Evolutionary conservation across 2,888 invertebrate species (phyloP), one percentile per base, ranked within the genome.

Genomic region (Clostera curtula): DNA sequence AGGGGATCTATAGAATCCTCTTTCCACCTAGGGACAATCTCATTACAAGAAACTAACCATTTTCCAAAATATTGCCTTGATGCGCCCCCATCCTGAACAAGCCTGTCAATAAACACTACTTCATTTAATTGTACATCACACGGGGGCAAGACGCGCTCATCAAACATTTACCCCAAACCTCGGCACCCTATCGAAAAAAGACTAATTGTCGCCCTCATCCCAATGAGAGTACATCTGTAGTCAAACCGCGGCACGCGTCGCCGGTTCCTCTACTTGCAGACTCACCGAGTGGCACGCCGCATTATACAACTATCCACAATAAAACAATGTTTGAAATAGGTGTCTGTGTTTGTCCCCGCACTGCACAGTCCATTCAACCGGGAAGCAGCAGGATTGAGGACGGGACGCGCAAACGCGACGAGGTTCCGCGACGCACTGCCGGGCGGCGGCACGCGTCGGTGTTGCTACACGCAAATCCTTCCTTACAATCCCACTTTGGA

Each of bases 381-480:
- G 40, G 36, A 33, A 29, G 34, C 25, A 12, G 11, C 14, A 22
- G 31, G 25, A n/a, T n/a, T 17, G 14, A 15, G 16, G 19, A 19
- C n/a, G n/a, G 25, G 27, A 43, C 51, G 46, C 40, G 49, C 55
- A 38, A 16, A 31, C 31, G 26, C 37, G 35, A 19, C 35, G 17
- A 34, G 35, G 51, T 40, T 43, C 47, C 54, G 56, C 56, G 56
- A 55, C 65, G 60, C 59, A 70, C 71, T 69, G 61, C 34, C 38
- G 31, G 29, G 19, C 18, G 29, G 19, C 18, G 29, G 26, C n/a
- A 19, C 17, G 24, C 28, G 24, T 23, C 15, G 16, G 43, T 31
- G 45, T 28, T 45, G 34, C 23, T 10, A 4, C 4, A 21, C 10
- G 7, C 5, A 19, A 19, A 5, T 10, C 10, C 11, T 6, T 11